Evolutionary conservation across 2,888 invertebrate species (phyloP), one percentile per base, ranked within the genome.

Genomic region (Drosophila engyochracea): DNA sequence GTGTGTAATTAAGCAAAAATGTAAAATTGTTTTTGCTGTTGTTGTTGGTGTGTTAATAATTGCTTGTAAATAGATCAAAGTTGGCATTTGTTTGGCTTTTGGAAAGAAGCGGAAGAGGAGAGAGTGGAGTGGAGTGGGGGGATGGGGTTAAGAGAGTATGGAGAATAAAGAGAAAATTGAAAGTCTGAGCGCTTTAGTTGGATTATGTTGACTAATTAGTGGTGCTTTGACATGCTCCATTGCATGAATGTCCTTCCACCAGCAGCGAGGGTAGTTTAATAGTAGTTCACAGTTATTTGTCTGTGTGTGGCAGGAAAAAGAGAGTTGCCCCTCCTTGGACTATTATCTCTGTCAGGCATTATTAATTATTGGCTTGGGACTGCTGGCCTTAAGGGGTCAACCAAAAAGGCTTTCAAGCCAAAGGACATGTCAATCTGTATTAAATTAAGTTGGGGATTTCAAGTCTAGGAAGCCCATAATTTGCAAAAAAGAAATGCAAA

Each of bases 31-130:
- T 74, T 30, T 51, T 67, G 31, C 30, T 30, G 30, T 39, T 69
- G 66, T 65, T 79, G 74, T 75, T 82, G 79, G 61, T 76, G 74
- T 79, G 76, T 76, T 89, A 79, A 89, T 85, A 85, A 85, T 85
- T 84, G 84, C 89, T 81, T 85, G 89, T 84, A 85, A 85, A 89
- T 85, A 89, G 85, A 89, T 85, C 85, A 85, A 85, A 85, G 89
- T 84, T 85, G 86, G 76, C 82, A 85, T 88, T 84, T 85, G 78
- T 81, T 81, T 77, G 51, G 59, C 7, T 55, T 51, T 35, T 16
- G 30, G n/a, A 52, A 30, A 31, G n/a, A n/a, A n/a, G 52, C 9
- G 14, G n/a, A 3, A 49, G 28, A 19, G n/a, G 14, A 4, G 7
- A 3, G 10, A 2, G 16, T 6, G 5, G 22, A 31, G 31, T 6